Base-by-base conservation (phyloP, 2,113 vertebrate species). In the Marmota monax region DNA sequence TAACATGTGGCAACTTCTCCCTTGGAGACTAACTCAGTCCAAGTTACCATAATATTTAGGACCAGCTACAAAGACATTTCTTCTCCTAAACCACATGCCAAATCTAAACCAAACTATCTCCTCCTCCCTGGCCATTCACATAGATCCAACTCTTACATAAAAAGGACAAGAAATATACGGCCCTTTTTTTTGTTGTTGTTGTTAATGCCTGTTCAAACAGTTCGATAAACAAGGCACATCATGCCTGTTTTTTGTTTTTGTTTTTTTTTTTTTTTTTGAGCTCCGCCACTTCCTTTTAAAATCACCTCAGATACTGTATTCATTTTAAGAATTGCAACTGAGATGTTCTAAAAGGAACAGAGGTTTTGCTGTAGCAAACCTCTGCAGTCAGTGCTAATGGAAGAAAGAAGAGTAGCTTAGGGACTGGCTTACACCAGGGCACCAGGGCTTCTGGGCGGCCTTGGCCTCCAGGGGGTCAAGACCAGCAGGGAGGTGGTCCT, bases 1-100 rank as follows among this genome's bases (percentile, higher is more conserved):
- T 0, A 97, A 98, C 97, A 95, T 96, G 97, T 92, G 97, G 96
- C 22, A 51, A 93, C 98, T 93, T 97, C 95, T 97, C 95, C 95
- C 97, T 86, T 63, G 67, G 72, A 96, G 94, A 83, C 91, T 79
- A 80, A 94, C 76, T 93, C 79, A 16, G 63, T 92, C 97, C 96
- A 96, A 96, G 95, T 96, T 97, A 73, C 96, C 84, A 53, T 96
- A 96, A 97, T 94, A 86, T 83, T 98, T 96, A 96, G 85, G 92
- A 95, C 92, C 69, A 95, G 87, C 87, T 97, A 96, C 97, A 98
- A 96, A 98, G 93, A 90, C 63, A 53, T 96, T 94, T 95, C 92
- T 98, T 97, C 90, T 58, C 84, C 82, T 79, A 92, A 94, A 84
- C 61, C 32, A 32, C 87, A 27, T 95, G 97, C 96, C 97, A 98